Evolutionary conservation across 2,888 invertebrate genomes (phyloP).

Genomic region (Myathropa florea): DNA sequence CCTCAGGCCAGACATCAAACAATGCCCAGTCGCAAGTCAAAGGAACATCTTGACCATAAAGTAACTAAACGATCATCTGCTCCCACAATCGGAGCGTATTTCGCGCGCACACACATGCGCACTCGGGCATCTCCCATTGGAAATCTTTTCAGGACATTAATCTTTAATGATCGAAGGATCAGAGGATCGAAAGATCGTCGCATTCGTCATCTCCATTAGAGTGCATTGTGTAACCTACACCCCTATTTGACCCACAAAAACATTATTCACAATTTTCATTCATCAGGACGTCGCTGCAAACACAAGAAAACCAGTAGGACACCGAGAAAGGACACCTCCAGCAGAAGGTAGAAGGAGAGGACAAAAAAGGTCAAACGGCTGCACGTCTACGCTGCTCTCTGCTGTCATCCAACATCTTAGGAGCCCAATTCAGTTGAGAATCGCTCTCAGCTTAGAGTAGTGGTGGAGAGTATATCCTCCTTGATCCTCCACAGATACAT

Average conservation of each 20-base stretch:
- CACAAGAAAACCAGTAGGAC: constrained; percentile 45
- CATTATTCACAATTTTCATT: constrained; percentile 67
- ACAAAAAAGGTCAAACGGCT: constrained; percentile 70
- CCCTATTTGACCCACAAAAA: constrained; percentile 70
- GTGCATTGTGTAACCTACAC: constrained; percentile 69
- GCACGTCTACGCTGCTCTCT: constrained; percentile 54
- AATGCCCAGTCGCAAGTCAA: constrained; percentile 32
- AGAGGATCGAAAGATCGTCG: constrained; percentile 19
- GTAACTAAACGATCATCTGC: constrained; percentile 64
- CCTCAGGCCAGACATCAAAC: constrained; percentile 44
- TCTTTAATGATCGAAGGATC: constrained; percentile 67
- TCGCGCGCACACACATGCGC: constrained; percentile 47
- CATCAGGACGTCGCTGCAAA: too few species aligned
- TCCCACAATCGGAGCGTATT: constrained; percentile 45
- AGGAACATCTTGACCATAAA: constrained; percentile 67
- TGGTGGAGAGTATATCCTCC: constrained; percentile 21
- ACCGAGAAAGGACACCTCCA: constrained; percentile 50
- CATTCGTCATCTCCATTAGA: constrained; percentile 57
- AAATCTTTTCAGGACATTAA: constrained; percentile 58
- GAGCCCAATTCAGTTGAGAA: constrained; percentile 60
- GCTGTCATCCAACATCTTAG: constrained; percentile 34
- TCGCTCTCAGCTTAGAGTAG: constrained; percentile 11
- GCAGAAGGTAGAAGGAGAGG: not conserved
- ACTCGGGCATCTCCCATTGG: not conserved
- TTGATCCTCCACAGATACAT: constrained; percentile 66